phyloP scores from a whole-genome alignment of 2,113 vertebrate genomes.

The Smithornis capensis region DNA sequence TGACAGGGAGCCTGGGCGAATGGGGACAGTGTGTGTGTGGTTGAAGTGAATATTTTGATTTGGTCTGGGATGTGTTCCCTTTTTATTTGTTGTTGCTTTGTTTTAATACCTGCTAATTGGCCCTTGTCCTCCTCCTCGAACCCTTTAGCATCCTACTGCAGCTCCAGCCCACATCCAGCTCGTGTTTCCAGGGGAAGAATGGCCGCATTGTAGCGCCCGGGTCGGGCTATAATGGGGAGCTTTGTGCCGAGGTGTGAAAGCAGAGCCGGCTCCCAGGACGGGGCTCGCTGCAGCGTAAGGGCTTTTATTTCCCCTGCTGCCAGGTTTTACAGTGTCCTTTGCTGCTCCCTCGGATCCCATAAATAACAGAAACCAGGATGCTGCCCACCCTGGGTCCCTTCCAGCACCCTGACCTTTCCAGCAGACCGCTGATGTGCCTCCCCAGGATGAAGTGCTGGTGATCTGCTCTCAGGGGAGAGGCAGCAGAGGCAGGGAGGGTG shows the following conservation, averaged over 20 bases:
- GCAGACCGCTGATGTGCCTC: background rate
- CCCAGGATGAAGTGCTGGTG: constrained; percentile 29
- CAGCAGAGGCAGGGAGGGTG: constrained; percentile 30
- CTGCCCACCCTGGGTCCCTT: constrained; percentile 23
- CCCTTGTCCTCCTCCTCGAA: background rate
- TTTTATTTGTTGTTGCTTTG: background rate
- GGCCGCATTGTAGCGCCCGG: background rate
- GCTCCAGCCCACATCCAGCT: background rate
- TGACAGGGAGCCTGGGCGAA: background rate
- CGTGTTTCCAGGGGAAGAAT: background rate
- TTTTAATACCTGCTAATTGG: constrained; percentile 7
- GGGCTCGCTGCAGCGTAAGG: background rate
- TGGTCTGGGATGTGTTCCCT: background rate
- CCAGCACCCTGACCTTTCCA: constrained; percentile 50
- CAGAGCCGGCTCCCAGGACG: background rate
- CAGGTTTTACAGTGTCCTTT: constrained; percentile 10
- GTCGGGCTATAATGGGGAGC: background rate
- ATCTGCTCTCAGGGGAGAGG: background rate
- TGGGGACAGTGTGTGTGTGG: background rate
- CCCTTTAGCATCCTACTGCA: background rate
- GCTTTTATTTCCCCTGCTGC: constrained; percentile 13
- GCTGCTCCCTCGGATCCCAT: background rate
- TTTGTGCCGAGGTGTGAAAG: constrained; percentile 33
- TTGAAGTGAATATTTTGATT: background rate
- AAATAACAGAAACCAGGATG: background rate